Evolutionary conservation across 2,888 invertebrate species (phyloP), one percentile per base, ranked within the genome.

Genomic region (Brachycybe producta): DNA sequence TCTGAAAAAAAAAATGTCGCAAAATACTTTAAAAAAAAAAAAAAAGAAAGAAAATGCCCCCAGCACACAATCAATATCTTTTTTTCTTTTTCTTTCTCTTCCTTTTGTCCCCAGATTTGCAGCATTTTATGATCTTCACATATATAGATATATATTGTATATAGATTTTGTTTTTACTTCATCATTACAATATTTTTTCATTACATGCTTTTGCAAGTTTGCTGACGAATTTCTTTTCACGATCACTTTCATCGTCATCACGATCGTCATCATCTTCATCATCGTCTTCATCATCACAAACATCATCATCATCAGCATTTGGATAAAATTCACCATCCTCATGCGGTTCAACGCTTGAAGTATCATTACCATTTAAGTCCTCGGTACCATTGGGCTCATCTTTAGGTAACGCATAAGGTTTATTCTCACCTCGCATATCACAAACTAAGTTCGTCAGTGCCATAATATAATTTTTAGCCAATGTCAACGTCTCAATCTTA

Each of bases 401-500:
- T 40, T 27, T 41, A 28, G 63, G 57, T 28, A 53, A 57, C 73
- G 76, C 75, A 68, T 78, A 80, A 58, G 78, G 77, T 61, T 75
- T 75, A 57, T 75, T 75, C 64, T 81, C 80, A 28, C 79, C 82
- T 49, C 84, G 73, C 75, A 84, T 82, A 50, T 79, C 78, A 66
- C 84, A 82, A 59, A 87, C 83, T 56, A 84, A 82, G 66, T 86
- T 86, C 24, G 86, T 86, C 55, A 88, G 72, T 13, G 87, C 85
- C 72, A 84, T 86, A 54, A 88, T 86, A 67, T 87, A 88, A 69
- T 87, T 86, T 71, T 84, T 85, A 59, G 87, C 87, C 65, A 88
- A 70, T 8, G 86, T 86, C 54, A 88, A 69, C 0, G 87, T 88
- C 69, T 87, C 87, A 59, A 88, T 84, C 70, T 88, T 88, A 5